Conservation (phyloP, 2,113 vertebrate genomes). For the Dipodomys stephensi region DNA sequence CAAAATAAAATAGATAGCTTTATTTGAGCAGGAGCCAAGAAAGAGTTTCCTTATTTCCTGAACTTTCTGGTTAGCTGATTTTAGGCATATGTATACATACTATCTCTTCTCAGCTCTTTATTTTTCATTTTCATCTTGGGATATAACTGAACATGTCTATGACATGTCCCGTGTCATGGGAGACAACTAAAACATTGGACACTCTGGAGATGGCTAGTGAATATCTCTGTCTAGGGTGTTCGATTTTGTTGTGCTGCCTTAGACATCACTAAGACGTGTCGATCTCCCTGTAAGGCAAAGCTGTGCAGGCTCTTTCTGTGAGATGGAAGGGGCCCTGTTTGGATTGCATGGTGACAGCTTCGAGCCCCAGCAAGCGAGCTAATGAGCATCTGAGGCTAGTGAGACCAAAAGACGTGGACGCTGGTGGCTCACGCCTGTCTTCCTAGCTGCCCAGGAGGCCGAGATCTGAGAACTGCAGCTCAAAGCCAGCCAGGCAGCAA, state of each 20-base stretch:
- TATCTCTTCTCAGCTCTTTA: background rate
- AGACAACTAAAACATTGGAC: background rate
- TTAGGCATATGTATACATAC: background rate
- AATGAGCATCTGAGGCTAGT: too few species aligned
- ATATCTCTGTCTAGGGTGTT: too few species aligned
- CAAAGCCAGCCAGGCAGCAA: too few species aligned
- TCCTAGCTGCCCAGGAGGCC: too few species aligned
- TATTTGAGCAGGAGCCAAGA: background rate
- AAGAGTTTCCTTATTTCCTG: background rate
- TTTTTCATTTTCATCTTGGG: background rate
- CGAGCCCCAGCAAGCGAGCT: too few species aligned
- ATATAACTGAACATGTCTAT: background rate
- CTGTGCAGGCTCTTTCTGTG: too few species aligned
- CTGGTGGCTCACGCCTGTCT: too few species aligned
- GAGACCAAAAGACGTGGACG: too few species aligned
- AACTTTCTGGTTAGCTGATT: background rate
- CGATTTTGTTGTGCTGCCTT: background rate
- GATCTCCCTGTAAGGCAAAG: too few species aligned
- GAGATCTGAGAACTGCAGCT: too few species aligned
- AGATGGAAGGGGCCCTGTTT: too few species aligned
- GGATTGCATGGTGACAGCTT: too few species aligned
- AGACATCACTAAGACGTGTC: background rate
- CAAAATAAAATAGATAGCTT: background rate
- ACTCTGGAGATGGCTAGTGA: background rate
- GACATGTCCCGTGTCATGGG: background rate